Evolutionary conservation across 2,888 invertebrate species (phyloP), one percentile per base, ranked within the genome.

Genomic region (Hedya salicella): DNA sequence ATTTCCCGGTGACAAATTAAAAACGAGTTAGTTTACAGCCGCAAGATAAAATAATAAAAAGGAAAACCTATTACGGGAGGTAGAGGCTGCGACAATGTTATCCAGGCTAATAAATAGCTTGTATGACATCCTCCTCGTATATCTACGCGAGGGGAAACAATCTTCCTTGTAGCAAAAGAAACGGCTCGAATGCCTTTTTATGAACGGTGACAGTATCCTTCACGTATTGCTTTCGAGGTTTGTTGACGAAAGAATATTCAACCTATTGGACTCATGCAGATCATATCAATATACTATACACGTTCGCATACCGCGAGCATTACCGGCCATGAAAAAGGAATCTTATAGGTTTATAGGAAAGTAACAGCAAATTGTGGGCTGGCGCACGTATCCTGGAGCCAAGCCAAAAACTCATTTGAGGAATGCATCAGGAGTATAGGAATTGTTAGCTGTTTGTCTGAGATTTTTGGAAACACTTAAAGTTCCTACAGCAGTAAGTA

Each of bases 21-120:
- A 89, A 90, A 90, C 88, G 85, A 87, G 88, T 86, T 86, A 86
- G 87, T 88, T 89, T 87, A 88, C 87, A 86, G 78, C 86, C 82
- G 74, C 77, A 85, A 85, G 85, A 86, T 86, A 85, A 88, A 87
- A 87, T 87, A 82, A 88, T 83, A 86, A 86, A 86, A 86, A 79
- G 79, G 75, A 85, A 88, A 88, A 86, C 83, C 85, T 85, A 89
- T 88, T 88, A 88, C 83, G 79, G 57, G 44, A 80, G 78, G 82
- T 81, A 78, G 79, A 76, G 78, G 77, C 76, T 77, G 81, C 81
- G 86, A 89, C 89, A 89, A 86, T 88, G 89, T 90, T 89, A 88
- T 87, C 87, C 85, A 81, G 78, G 85, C 84, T 89, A 87, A 90
- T 88, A 87, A 89, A 89, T 89, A 86, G 87, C 86, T 80, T 76